Conservation (phyloP, 2,888 invertebrate species). For the Dichetophora obliterata region DNA sequence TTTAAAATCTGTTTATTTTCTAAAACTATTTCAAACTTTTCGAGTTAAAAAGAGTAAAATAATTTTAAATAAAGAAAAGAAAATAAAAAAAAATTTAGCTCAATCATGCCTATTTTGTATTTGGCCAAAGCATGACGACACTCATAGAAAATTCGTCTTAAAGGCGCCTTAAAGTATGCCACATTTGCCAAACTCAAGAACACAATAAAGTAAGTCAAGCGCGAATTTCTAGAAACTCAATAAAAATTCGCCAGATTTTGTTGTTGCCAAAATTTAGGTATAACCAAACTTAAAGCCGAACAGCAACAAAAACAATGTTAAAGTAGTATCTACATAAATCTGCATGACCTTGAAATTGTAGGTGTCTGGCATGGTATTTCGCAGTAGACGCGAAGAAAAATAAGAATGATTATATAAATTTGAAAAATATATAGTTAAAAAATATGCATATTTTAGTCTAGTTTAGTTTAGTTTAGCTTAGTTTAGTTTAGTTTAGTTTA, state of each 20-base stretch:
- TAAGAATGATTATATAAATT: background rate
- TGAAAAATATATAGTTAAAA: too few species aligned
- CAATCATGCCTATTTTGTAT: background rate
- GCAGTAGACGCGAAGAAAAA: background rate
- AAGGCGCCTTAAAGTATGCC: background rate
- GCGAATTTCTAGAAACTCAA: background rate
- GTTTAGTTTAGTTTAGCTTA: too few species aligned
- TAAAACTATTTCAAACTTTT: too few species aligned
- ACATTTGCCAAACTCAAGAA: background rate
- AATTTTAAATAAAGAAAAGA: too few species aligned
- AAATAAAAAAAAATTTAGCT: too few species aligned
- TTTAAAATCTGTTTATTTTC: too few species aligned
- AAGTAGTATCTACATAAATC: constrained; percentile 17
- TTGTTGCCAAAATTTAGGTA: constrained; percentile 12
- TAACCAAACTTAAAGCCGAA: background rate
- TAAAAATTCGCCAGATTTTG: background rate
- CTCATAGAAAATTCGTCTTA: background rate
- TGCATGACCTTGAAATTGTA: constrained; percentile 29
- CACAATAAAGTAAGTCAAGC: background rate
- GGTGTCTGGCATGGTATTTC: background rate
- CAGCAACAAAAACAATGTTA: background rate
- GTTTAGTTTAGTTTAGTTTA: too few species aligned
- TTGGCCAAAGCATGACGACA: too few species aligned
- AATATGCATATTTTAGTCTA: too few species aligned
- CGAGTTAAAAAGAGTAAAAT: too few species aligned